A percentile compares a stretch with the other conserved stretches of the same genome.
phyloP scores from a whole-genome alignment of 2,113 vertebrate genomes.

The Gallinago media region DNA sequence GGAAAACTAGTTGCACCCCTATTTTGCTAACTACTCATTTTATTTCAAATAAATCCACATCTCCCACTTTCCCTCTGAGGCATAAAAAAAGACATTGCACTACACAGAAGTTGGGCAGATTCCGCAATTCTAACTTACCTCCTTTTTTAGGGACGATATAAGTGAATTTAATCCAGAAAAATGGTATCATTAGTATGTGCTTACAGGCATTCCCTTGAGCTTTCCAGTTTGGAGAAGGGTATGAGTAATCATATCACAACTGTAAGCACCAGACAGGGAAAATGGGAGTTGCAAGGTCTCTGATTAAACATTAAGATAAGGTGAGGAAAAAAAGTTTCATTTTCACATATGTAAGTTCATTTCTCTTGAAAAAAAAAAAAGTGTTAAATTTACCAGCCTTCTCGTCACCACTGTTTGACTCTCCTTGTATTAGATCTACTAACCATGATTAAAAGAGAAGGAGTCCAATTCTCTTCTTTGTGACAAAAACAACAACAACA shows the following conservation, averaged over 20 bases:
- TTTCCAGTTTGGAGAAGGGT: not conserved
- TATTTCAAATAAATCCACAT: not conserved
- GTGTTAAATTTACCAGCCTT: not conserved
- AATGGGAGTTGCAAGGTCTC: not conserved
- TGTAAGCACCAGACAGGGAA: not conserved
- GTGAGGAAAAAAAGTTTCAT: not conserved
- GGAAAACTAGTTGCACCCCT: not conserved
- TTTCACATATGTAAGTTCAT: not conserved
- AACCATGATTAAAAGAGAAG: not conserved
- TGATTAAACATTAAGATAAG: constrained; percentile 16
- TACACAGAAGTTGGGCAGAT: not conserved
- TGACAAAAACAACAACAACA: not conserved
- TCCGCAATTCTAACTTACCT: not conserved
- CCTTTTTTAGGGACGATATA: not conserved
- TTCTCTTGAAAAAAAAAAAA: not conserved
- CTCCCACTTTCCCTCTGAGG: not conserved
- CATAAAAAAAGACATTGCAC: not conserved
- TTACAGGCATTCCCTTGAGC: constrained; percentile 5
- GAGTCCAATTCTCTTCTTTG: not conserved
- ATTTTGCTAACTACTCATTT: not conserved
- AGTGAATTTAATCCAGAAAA: constrained; percentile 32
- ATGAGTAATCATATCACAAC: constrained; percentile 22
- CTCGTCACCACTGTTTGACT: not conserved
- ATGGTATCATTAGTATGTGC: not conserved
- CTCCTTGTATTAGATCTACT: not conserved